Conservation (phyloP, 2,888 invertebrate genomes). For the Mesopsocus fuscifrons region DNA sequence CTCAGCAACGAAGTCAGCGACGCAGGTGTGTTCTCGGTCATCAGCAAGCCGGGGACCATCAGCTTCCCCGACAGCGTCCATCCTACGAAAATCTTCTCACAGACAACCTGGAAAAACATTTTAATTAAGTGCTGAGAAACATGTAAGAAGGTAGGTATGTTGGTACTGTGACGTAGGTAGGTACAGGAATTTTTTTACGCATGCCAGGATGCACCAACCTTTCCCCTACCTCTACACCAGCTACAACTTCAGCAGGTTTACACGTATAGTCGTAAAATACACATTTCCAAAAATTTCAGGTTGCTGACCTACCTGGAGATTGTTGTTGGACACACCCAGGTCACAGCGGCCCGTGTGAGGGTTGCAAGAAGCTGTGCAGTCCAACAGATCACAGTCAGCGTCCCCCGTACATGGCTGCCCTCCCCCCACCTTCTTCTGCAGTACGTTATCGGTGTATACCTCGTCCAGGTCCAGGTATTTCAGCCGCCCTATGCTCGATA, state of each 20-base stretch:
- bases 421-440: conserved; percentile 29
- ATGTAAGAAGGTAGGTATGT: neutral
- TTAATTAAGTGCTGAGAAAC: neutral
- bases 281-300: no score
- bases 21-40: conserved; percentile 37
- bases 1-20: conserved; percentile 34
- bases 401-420: conserved; percentile 32
- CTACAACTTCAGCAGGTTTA: no score
- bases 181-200: no score
- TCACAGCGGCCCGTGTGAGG: conserved; percentile 31
- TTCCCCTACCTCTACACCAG: no score
- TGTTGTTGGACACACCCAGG: conserved; percentile 37
- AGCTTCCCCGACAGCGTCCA: conserved; percentile 39
- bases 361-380: conserved; percentile 43
- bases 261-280: no score
- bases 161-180: neutral
- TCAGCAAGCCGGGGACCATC: conserved; percentile 37
- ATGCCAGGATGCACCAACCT: no score
- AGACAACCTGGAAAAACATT: conserved; percentile 32
- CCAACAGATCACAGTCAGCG: conserved; percentile 45
- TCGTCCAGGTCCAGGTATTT: conserved; percentile 43
- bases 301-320: conserved; percentile 27
- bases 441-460: conserved; percentile 35
- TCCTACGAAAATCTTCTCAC: conserved; percentile 42
- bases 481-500: conserved; percentile 30